phyloP scores from a whole-genome alignment of 2,113 vertebrate species.

The Bungarus multicinctus region DNA sequence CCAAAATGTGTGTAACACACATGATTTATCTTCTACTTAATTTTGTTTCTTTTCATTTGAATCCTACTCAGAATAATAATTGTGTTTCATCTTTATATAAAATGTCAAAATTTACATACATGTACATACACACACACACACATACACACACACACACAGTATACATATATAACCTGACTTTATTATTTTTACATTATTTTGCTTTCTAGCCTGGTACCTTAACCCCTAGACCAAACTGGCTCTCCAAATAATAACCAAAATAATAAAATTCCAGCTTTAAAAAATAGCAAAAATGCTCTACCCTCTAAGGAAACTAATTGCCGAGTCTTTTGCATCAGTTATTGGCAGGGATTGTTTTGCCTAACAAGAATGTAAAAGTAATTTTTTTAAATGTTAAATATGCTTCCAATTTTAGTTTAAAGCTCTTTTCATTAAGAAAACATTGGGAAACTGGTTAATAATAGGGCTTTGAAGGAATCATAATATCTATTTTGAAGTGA shows the following conservation, averaged over 20 bases:
- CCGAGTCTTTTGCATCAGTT: background rate
- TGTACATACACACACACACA: too few relatives aligned
- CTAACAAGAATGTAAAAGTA: background rate
- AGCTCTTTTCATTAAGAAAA: background rate
- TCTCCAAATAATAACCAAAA: background rate
- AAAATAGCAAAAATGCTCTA: background rate
- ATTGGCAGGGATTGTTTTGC: background rate
- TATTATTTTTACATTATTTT: too few relatives aligned
- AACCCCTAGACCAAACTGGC: too few relatives aligned
- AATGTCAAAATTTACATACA: background rate
- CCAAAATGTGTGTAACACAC: too few relatives aligned
- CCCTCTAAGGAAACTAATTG: too few relatives aligned
- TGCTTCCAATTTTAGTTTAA: background rate
- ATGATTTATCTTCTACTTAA: background rate
- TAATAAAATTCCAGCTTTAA: background rate
- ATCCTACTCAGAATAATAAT: background rate
- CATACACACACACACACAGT: too few relatives aligned
- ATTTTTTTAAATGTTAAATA: background rate
- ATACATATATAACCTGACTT: too few relatives aligned
- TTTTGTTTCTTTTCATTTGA: background rate
- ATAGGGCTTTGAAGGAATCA: background rate
- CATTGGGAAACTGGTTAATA: background rate
- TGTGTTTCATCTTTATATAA: background rate
- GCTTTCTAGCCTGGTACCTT: too few relatives aligned
- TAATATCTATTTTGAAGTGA: background rate